Evolutionary conservation across 2,113 vertebrate species (phyloP).

Genomic region (Seriola dumerili): DNA sequence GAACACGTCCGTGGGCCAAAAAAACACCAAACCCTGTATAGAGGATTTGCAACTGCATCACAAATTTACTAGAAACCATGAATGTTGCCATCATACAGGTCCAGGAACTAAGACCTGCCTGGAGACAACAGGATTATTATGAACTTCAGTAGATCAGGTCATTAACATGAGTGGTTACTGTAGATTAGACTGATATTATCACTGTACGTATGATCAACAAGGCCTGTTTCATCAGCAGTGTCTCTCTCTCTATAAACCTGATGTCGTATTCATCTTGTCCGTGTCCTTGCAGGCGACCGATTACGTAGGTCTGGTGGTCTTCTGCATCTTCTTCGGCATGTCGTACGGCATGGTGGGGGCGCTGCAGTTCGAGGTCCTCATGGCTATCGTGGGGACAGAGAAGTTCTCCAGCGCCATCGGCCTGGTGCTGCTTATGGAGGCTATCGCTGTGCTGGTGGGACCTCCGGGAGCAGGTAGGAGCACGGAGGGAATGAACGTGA

Average conservation of each 20-base stretch:
- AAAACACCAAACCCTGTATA: no score
- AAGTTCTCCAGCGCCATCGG: slow-evolving; percentile 95
- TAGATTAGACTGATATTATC: not conserved
- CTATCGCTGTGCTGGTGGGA: slow-evolving; percentile 91
- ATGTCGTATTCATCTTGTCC: not conserved
- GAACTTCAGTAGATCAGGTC: no score
- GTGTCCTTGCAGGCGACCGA: slow-evolving; percentile 56
- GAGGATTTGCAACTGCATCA: not conserved
- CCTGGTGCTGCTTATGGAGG: slow-evolving; percentile 92
- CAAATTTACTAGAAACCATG: not conserved
- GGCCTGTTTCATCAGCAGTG: not conserved
- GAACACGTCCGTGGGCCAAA: not conserved
- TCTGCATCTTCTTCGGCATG: slow-evolving; percentile 95
- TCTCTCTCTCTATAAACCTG: not conserved
- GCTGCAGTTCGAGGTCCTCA: slow-evolving; percentile 96
- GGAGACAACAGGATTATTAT: no score
- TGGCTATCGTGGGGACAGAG: slow-evolving; percentile 93
- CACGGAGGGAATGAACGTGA: not conserved
- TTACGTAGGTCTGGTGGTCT: slow-evolving; percentile 89
- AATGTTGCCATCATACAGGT: no score
- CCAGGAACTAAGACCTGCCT: no score
- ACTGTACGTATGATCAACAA: not conserved
- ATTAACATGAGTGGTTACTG: not conserved
- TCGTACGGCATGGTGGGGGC: slow-evolving; percentile 97
- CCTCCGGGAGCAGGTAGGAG: slow-evolving; percentile 91